Percentiles rank a stretch among this genome's conserved stretches.
Conservation (phyloP, 2,113 vertebrate genomes). For the Phyllopteryx taeniolatus region DNA sequence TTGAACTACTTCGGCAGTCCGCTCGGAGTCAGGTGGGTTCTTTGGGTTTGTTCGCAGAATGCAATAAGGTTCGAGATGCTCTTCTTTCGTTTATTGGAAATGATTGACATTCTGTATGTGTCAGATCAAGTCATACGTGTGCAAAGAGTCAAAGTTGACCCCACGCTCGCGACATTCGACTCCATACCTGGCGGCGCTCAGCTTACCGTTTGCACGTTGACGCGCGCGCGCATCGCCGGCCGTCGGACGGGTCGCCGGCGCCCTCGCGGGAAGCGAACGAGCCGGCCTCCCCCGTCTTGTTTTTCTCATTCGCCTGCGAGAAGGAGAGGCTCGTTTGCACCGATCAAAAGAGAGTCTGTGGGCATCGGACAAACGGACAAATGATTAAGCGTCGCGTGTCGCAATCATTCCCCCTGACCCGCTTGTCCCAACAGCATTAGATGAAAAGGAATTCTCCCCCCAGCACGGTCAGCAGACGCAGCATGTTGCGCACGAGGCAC, state of each 20-base stretch:
- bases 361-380: neutral
- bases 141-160: too few species aligned
- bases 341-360: neutral
- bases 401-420: neutral
- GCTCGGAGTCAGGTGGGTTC: neutral
- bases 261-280: too few species aligned
- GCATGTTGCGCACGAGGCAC: too few species aligned
- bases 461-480: too few species aligned
- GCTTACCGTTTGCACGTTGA: neutral
- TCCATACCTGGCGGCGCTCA: neutral
- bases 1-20: neutral
- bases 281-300: too few species aligned
- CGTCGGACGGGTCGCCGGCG: neutral
- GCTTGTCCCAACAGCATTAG: too few species aligned
- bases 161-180: too few species aligned
- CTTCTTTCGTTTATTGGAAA: neutral
- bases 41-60: neutral
- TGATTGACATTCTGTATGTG: neutral
- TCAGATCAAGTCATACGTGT: too few species aligned
- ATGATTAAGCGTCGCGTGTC: neutral
- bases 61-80: neutral
- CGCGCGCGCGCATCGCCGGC: too few species aligned
- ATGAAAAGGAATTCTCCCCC: too few species aligned
- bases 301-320: too few species aligned
- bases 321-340: neutral